Percentiles rank a stretch among this genome's conserved stretches.
These are phyloP conservation scores for Hemithea aestivaria DNA, from an alignment of 2,888 invertebrate species.

Conservation along the genomic window DNA sequence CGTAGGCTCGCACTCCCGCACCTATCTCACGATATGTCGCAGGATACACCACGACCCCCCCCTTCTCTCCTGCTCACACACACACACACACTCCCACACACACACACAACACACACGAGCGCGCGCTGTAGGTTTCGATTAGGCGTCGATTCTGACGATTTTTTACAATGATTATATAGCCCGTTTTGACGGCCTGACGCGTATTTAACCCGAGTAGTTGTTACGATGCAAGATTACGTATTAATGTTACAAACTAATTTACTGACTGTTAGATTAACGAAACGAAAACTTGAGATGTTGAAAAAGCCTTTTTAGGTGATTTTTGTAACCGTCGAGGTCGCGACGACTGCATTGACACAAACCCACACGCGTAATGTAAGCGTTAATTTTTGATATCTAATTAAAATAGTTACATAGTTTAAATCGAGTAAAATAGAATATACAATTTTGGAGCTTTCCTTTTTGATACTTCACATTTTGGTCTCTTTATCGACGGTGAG, in stretches of 20 bases:
- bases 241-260: constrained; percentile 18
- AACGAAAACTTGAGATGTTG: constrained; percentile 34
- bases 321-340: constrained; percentile 30
- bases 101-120: not conserved
- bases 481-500: constrained; percentile 35
- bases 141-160: constrained; percentile 3
- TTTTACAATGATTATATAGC: constrained; percentile 5
- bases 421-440: constrained; percentile 18
- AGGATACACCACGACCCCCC: too few relatives aligned
- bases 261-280: constrained; percentile 37
- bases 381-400: constrained; percentile 37
- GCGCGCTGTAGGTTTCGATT: constrained; percentile 1
- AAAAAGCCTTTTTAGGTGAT: constrained; percentile 31
- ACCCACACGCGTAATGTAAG: constrained; percentile 71
- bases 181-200: constrained; percentile 13
- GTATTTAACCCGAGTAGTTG: constrained; percentile 20
- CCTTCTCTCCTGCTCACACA: too few relatives aligned
- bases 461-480: constrained; percentile 36
- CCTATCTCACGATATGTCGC: constrained; percentile 1
- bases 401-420: constrained; percentile 24
- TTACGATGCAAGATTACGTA: constrained; percentile 26
- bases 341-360: constrained; percentile 70
- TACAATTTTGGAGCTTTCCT: constrained; percentile 20
- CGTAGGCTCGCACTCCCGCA: constrained; percentile 39
- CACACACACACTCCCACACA: not conserved